Conservation (phyloP, 2,113 vertebrate genomes). For the Pelvicachromis taeniatus region DNA sequence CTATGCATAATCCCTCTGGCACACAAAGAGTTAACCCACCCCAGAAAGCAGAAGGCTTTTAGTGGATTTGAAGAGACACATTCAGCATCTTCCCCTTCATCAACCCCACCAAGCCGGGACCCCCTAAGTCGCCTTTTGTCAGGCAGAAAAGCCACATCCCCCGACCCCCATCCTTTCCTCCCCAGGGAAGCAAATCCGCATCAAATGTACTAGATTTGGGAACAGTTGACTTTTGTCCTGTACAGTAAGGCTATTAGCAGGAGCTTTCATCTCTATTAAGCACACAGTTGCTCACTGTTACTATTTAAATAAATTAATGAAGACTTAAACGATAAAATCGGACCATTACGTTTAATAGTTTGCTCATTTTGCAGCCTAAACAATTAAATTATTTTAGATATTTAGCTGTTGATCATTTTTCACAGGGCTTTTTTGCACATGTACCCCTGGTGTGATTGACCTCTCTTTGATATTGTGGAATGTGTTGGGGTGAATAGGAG, state of each 20-base stretch:
- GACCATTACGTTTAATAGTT: neutral
- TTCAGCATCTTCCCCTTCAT: slow-evolving; percentile 10
- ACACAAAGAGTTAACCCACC: neutral
- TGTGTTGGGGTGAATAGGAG: slow-evolving; percentile 57
- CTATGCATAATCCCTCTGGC: neutral
- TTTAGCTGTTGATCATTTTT: neutral
- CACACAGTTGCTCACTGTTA: neutral
- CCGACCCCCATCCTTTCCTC: neutral
- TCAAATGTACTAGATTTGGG: neutral
- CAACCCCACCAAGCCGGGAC: neutral
- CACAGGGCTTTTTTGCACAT: neutral
- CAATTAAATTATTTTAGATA: neutral
- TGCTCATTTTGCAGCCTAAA: neutral
- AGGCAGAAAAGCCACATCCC: neutral
- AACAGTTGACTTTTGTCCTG: neutral
- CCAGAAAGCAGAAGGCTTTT: neutral
- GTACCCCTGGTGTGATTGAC: neutral
- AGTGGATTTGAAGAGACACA: neutral
- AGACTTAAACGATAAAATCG: neutral
- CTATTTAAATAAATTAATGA: neutral
- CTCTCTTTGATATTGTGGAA: slow-evolving; percentile 48
- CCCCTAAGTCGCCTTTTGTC: slow-evolving; percentile 34
- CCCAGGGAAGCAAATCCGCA: slow-evolving; percentile 2
- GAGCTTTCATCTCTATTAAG: neutral
- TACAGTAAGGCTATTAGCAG: neutral